Conservation (phyloP, 2,888 invertebrate genomes). For the Lapara coniferarum region DNA sequence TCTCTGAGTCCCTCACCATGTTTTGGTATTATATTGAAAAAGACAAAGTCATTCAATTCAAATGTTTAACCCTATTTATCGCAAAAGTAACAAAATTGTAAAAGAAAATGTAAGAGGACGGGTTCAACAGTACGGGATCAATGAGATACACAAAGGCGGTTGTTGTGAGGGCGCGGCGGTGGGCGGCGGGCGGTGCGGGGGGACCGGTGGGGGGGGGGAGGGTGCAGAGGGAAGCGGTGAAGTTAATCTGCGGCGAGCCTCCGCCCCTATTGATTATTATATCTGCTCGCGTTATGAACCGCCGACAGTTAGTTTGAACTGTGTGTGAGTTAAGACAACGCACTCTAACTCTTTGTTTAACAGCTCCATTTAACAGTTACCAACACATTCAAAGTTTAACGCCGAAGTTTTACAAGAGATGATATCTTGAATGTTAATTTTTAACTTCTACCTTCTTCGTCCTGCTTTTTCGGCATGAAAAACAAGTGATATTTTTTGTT, state of each 20-base stretch:
- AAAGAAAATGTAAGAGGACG: not conserved
- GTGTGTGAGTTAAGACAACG: too few relatives aligned
- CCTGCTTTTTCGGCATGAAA: too few relatives aligned
- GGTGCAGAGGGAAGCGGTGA: not conserved
- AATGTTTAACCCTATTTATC: not conserved
- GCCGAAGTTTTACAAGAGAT: too few relatives aligned
- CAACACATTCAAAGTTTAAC: too few relatives aligned
- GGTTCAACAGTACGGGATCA: not conserved
- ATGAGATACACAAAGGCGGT: slow-evolving; percentile 7
- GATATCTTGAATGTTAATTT: too few relatives aligned
- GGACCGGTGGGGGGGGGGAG: not conserved
- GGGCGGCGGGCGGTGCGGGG: not conserved
- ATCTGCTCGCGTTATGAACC: slow-evolving; percentile 18
- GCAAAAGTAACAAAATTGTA: not conserved
- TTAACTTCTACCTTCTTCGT: too few relatives aligned
- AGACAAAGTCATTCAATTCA: not conserved
- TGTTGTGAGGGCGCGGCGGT: not conserved
- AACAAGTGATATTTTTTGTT: too few relatives aligned
- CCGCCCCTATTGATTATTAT: slow-evolving; percentile 22
- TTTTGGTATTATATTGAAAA: not conserved
- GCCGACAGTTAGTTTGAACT: slow-evolving; percentile 14
- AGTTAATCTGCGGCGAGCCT: slow-evolving; percentile 23
- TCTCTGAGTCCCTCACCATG: too few relatives aligned
- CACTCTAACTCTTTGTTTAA: too few relatives aligned
- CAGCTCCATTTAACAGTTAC: too few relatives aligned